A percentile compares a stretch with the other conserved stretches of the same genome.
Conservation (phyloP, 2,113 vertebrate genomes). For the Phainopepla nitens region DNA sequence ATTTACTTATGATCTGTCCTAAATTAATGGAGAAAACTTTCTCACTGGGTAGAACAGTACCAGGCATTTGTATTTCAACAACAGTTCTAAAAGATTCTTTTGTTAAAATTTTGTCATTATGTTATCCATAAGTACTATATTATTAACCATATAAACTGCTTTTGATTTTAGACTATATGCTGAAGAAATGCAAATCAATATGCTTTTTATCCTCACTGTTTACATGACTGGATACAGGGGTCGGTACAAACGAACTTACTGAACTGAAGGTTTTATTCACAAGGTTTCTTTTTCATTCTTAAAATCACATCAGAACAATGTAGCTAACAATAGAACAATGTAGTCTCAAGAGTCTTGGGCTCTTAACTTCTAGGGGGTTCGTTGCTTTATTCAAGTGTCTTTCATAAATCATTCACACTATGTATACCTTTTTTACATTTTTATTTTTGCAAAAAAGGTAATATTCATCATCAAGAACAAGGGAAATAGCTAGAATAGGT, state of each 20-base stretch:
- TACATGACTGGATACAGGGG: neutral
- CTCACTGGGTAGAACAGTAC: neutral
- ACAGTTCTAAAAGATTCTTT: neutral
- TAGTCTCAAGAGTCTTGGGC: neutral
- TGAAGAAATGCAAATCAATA: neutral
- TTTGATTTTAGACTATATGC: neutral
- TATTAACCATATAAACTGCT: neutral
- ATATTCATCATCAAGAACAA: neutral
- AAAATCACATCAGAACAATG: neutral
- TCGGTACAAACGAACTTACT: neutral
- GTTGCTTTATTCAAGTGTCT: neutral
- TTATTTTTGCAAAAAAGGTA: neutral
- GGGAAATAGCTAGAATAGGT: neutral
- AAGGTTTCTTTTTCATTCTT: neutral
- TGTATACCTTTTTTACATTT: neutral
- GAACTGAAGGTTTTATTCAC: neutral
- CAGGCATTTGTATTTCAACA: no score
- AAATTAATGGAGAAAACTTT: neutral
- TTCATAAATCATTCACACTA: neutral
- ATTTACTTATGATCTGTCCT: neutral
- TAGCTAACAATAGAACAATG: neutral
- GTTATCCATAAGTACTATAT: neutral
- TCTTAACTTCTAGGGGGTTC: neutral
- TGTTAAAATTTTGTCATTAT: neutral
- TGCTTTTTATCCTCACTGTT: neutral